A percentile compares a stretch with the other conserved stretches of the same genome.
Evolutionary conservation across 2,888 invertebrate species (phyloP).

Genomic region (Monoplex corrugatus): DNA sequence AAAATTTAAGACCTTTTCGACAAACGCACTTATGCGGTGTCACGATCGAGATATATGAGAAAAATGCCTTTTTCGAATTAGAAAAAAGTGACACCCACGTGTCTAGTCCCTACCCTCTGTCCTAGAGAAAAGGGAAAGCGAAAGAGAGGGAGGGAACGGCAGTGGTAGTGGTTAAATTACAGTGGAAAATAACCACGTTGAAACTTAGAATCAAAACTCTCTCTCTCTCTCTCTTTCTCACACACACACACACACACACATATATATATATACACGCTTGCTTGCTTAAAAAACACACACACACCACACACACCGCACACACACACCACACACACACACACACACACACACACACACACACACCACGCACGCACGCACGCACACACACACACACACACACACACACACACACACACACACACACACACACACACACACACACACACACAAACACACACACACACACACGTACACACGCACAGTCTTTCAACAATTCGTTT

Average conservation of each 20-base stretch:
- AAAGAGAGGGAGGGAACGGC: too few species aligned
- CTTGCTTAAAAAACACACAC: background rate
- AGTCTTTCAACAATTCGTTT: too few species aligned
- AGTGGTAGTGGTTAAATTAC: too few species aligned
- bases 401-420: slow-evolving; percentile 28
- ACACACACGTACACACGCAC: background rate
- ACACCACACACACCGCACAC: too few species aligned
- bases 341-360: slow-evolving; percentile 23
- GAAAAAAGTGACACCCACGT: too few species aligned
- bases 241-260: slow-evolving; percentile 1
- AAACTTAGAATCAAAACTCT: too few species aligned
- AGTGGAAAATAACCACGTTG: too few species aligned
- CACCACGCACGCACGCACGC: background rate
- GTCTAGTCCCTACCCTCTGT: too few species aligned
- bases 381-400: background rate
- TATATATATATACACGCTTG: background rate
- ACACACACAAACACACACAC: background rate
- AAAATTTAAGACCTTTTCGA: too few species aligned
- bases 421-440: slow-evolving; percentile 10
- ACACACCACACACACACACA: background rate
- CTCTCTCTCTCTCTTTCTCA: background rate
- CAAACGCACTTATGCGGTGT: background rate
- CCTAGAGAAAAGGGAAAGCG: too few species aligned
- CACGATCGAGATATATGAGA: background rate
- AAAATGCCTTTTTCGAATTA: too few species aligned